These are phyloP conservation scores for Phyllostomus discolor DNA, from an alignment of 2,113 vertebrate genomes.

Conservation along the genomic window DNA sequence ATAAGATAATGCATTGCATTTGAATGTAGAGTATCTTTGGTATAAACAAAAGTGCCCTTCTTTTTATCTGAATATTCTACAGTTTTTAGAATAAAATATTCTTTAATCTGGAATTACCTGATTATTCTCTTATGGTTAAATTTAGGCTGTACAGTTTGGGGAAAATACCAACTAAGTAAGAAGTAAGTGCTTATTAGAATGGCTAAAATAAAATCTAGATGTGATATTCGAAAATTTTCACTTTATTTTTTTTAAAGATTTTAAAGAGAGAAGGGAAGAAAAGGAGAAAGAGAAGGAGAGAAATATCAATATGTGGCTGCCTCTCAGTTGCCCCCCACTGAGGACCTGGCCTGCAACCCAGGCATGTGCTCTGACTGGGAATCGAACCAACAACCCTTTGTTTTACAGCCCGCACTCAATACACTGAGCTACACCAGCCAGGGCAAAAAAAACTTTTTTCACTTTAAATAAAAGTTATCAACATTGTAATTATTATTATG, in stretches of 20 bases:
- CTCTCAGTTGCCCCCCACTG: no score
- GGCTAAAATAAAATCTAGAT: neutral
- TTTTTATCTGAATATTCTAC: neutral
- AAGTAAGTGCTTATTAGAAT: neutral
- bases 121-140: neutral
- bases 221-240: neutral
- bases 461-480: neutral
- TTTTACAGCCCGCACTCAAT: no score
- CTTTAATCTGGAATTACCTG: neutral
- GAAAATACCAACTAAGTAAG: neutral
- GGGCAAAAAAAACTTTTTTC: no score
- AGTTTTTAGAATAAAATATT: neutral
- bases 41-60: neutral
- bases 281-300: no score
- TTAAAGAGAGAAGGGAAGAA: no score
- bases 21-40: neutral
- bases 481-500: neutral
- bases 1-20: neutral
- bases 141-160: neutral
- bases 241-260: neutral
- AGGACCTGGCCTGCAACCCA: no score
- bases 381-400: no score
- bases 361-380: no score
- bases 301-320: no score
- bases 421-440: no score